Percentiles rank a stretch among this genome's conserved stretches.
These are phyloP conservation scores for Dynastes maya DNA, from an alignment of 2,888 invertebrate genomes.

Conservation along the genomic window DNA sequence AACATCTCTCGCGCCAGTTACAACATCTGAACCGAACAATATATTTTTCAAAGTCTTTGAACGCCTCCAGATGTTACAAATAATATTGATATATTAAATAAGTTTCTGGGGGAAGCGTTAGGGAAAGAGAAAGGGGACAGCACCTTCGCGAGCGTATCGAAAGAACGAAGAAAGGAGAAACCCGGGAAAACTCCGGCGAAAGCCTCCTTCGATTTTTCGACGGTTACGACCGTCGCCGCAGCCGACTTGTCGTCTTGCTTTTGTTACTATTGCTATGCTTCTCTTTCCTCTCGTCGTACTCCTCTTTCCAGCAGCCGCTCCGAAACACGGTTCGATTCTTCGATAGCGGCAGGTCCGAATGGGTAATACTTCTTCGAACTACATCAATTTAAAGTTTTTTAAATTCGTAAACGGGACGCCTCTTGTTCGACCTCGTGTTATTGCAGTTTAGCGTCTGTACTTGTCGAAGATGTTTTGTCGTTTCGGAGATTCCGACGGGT, in stretches of 20 bases:
- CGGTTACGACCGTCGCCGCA: too few relatives aligned
- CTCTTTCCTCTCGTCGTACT: neutral
- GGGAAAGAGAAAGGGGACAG: neutral
- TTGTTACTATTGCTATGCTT: neutral
- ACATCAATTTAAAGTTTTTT: conserved; percentile 58
- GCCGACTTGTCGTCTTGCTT: neutral
- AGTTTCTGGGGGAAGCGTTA: conserved; percentile 50
- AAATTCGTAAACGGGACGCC: conserved; percentile 54
- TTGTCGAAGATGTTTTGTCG: too few relatives aligned
- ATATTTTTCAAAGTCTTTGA: conserved; percentile 46
- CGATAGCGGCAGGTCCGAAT: conserved; percentile 7
- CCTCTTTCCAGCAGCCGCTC: neutral
- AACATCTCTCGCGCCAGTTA: conserved; percentile 21
- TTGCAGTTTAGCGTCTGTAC: too few relatives aligned
- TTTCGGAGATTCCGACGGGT: neutral
- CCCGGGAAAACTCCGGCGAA: too few relatives aligned
- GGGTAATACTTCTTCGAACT: conserved; percentile 51
- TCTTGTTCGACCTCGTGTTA: too few relatives aligned
- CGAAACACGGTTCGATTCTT: neutral
- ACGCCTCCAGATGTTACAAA: conserved; percentile 58
- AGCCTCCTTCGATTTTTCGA: too few relatives aligned
- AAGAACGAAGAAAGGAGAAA: neutral
- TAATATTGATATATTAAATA: conserved; percentile 60
- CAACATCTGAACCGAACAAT: conserved; percentile 37
- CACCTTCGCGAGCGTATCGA: too few relatives aligned